Base-by-base conservation (phyloP, 2,797 vertebrate species). In the Capromys pilorides region DNA sequence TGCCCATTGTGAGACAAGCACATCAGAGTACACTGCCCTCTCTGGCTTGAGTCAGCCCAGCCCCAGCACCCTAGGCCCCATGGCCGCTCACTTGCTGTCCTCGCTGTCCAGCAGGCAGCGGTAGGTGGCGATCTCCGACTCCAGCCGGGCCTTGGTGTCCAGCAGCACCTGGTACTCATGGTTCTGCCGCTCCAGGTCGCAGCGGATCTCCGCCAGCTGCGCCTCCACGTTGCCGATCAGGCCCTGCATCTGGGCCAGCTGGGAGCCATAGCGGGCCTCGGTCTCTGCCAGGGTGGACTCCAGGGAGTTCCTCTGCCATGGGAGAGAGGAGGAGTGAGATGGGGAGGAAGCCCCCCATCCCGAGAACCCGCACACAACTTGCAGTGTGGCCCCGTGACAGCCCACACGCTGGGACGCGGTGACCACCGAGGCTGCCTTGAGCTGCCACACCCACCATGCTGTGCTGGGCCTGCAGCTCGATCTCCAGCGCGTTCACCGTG, bases 71-170 rank as follows among this genome's bases (percentile, higher is more conserved):
- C 33, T 16, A 1, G 84, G 26, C 6, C 12, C 71, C 59, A 1
- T 0, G 2, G 39, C n/a, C 92, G 96, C 98, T 96, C 96, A 98
- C 98, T 97, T 98, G 98, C 94, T 86, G 7, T 86, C 59, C 54
- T 98, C 98, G 36, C 98, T 97, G 6, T 99, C 98, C 94, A 99
- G 69, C 89, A 99, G 98, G 57, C 97, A 95, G 16, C 98, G 97
- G 97, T 99, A 99, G 85, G 99, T 98, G 0, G 97, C 94, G 7
- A 99, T 99, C 98, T 99, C 99, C 9, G 97, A 59, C 97, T 99
- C 99, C 93, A 99, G 98, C 6, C 98, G 91, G 82, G 98, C 98
- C 98, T 99, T 99, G 94, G 99, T 98, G 75, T 99, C 98, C 97
- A 99, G 97, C 31, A 99, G 98, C 45, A 97, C 95, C 96, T 98